Percentiles rank a stretch among this genome's conserved stretches.
Conservation (phyloP, 1,140 invertebrate genomes). For the Ips nitidus region DNA sequence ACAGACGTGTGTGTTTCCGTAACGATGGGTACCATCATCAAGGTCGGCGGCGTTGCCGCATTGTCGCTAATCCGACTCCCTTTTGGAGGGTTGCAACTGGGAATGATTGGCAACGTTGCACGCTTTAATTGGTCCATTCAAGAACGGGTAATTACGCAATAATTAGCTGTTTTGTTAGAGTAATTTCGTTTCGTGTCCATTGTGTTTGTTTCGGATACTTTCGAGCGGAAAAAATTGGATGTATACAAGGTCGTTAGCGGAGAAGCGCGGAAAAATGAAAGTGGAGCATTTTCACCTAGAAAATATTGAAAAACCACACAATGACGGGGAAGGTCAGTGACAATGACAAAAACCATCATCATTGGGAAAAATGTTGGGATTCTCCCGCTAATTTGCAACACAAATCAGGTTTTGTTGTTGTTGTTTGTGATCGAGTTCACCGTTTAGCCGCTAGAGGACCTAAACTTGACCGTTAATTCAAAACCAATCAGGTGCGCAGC, state of each 20-base stretch:
- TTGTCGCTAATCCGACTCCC: neutral
- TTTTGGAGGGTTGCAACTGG: too few species aligned
- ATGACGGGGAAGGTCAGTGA: too few species aligned
- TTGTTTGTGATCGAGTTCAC: too few species aligned
- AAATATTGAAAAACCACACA: neutral
- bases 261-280: too few species aligned
- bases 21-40: constrained; percentile 40
- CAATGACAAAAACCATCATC: too few species aligned
- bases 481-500: too few species aligned
- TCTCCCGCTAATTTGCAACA: too few species aligned
- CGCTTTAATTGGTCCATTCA: neutral
- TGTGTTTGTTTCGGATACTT: neutral
- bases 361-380: too few species aligned
- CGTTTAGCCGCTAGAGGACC: too few species aligned
- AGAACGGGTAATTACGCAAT: neutral
- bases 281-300: too few species aligned
- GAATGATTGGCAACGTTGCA: neutral
- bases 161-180: neutral
- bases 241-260: neutral
- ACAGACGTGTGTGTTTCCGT: constrained; percentile 37
- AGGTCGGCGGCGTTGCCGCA: neutral
- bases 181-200: neutral
- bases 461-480: too few species aligned
- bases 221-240: neutral
- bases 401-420: too few species aligned